A percentile compares a stretch with the other conserved stretches of the same genome.
Conservation (phyloP, 2,888 invertebrate genomes). For the Electrophaes corylata region DNA sequence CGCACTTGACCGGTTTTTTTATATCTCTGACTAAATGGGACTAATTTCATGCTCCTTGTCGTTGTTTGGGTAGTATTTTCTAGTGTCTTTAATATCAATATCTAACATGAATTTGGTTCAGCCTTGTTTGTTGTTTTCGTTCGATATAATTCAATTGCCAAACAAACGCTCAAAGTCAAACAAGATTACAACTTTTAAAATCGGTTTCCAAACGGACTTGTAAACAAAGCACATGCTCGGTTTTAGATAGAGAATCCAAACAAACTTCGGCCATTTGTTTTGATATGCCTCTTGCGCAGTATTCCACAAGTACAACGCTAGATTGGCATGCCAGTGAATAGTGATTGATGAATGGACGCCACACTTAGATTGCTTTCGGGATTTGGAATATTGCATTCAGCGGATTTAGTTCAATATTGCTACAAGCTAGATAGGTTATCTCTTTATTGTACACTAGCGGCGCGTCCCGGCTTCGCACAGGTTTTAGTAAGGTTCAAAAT, state of each 20-base stretch:
- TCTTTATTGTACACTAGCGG: no score
- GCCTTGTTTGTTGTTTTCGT: not conserved
- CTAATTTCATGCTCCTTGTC: no score
- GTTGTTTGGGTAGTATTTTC: no score
- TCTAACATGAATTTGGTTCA: not conserved
- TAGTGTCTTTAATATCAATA: no score
- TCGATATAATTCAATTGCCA: constrained; percentile 4
- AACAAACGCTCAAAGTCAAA: constrained; percentile 3
- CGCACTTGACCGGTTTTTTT: no score
- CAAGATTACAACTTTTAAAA: constrained; percentile 10
- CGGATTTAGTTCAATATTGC: constrained; percentile 5
- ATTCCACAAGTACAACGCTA: constrained; percentile 14
- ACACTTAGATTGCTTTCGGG: constrained; percentile 19
- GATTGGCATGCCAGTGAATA: constrained; percentile 24
- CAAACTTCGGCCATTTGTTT: constrained; percentile 30
- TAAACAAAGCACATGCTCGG: constrained; percentile 24
- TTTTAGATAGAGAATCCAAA: constrained; percentile 32
- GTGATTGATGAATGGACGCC: constrained; percentile 29
- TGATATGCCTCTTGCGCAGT: constrained; percentile 30
- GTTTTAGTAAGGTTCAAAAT: no score
- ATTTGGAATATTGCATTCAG: constrained; percentile 6
- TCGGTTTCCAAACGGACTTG: constrained; percentile 29
- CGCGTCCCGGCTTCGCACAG: no score
- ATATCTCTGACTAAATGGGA: no score
- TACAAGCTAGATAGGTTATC: not conserved